Evolutionary conservation across 2,888 invertebrate species (phyloP).

Genomic region (Pandemis heparana): DNA sequence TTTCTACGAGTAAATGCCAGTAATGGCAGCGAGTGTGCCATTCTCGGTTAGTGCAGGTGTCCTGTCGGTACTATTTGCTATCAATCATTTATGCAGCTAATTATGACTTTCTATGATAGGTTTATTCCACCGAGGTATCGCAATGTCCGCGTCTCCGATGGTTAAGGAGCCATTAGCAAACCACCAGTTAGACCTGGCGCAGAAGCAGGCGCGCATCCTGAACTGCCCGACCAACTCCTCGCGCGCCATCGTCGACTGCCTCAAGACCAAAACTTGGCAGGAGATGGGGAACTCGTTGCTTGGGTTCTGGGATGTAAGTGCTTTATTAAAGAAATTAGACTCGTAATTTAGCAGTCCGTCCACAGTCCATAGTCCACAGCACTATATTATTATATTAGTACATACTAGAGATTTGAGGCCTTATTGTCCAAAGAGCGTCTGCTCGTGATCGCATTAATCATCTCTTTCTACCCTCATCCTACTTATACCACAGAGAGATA

Average conservation of each 20-base stretch:
- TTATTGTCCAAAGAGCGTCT: too few relatives aligned
- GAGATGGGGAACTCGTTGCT: constrained; percentile 78
- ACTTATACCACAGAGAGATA: too few relatives aligned
- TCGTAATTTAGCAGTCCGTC: background rate
- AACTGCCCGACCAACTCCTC: constrained; percentile 85
- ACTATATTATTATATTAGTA: too few relatives aligned
- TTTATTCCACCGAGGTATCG: constrained; percentile 89
- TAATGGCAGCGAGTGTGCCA: too few relatives aligned
- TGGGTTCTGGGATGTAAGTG: constrained; percentile 73
- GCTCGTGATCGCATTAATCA: too few relatives aligned
- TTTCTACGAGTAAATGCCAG: too few relatives aligned
- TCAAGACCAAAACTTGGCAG: constrained; percentile 78
- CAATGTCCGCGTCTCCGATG: constrained; percentile 88
- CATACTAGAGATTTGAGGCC: too few relatives aligned
- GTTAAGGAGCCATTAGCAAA: constrained; percentile 82
- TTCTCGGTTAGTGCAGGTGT: too few relatives aligned
- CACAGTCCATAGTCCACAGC: background rate
- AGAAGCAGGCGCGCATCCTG: constrained; percentile 86
- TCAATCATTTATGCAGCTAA: too few relatives aligned
- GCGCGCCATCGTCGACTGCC: constrained; percentile 84
- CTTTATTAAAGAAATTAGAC: background rate
- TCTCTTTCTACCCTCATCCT: too few relatives aligned
- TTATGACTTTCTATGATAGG: constrained; percentile 63
- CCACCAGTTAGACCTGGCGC: constrained; percentile 85
- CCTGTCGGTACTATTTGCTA: too few relatives aligned